Evolutionary conservation across 2,113 vertebrate genomes (phyloP).

Genomic region (Cryptotis parvus): DNA sequence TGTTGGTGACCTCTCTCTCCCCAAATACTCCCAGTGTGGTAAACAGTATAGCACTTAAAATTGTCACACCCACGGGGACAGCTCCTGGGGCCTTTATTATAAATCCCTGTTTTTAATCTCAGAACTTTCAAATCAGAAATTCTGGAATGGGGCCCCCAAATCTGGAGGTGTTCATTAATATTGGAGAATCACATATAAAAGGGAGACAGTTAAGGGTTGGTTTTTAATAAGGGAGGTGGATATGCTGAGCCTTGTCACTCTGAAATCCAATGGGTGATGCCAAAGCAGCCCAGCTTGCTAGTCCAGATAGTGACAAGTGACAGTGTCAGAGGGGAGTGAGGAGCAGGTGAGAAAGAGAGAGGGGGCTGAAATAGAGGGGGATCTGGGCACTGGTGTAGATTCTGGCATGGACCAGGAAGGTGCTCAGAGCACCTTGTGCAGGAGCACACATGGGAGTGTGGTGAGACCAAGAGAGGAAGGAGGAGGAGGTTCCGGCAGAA

Average conservation of each 20-base stretch:
- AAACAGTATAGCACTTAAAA: no score
- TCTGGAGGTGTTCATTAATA: background rate
- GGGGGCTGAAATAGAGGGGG: background rate
- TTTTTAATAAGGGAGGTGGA: background rate
- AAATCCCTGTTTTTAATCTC: background rate
- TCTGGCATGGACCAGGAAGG: rapidly evolving
- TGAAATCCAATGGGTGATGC: background rate
- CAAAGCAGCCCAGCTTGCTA: background rate
- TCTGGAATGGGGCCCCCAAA: background rate
- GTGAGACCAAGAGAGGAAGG: background rate
- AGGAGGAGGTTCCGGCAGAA: background rate
- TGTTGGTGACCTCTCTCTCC: background rate
- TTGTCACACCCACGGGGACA: background rate
- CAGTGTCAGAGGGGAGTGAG: no score
- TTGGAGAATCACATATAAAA: background rate
- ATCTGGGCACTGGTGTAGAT: background rate
- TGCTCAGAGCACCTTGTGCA: no score
- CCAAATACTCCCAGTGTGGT: background rate
- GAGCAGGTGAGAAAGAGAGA: background rate
- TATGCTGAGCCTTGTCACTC: no score
- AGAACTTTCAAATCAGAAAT: background rate
- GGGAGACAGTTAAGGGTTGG: background rate
- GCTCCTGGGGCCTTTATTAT: background rate
- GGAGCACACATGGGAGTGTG: background rate
- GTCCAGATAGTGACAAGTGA: background rate